Evolutionary conservation across 2,113 vertebrate species (phyloP), one percentile per base, ranked within the genome.

Genomic region (Orientallactaga bullata): DNA sequence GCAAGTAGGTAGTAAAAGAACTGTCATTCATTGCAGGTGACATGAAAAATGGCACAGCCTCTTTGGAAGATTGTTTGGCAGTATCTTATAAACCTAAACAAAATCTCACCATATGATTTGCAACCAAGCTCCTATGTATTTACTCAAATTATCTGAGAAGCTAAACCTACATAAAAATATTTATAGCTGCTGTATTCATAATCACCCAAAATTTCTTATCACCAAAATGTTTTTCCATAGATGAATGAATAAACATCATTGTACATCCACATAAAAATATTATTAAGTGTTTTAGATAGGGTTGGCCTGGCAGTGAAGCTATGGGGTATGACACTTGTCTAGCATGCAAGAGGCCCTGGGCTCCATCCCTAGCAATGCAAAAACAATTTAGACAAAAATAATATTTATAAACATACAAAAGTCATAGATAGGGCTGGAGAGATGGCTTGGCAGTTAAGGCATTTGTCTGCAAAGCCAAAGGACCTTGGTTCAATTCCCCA

Each of bases 41-140:
- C 32, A 92, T 77, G 77, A 18, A 58, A 85, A 82, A 28, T 83
- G 5, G 26, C 72, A 9, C 21, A 87, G 42, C 15, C 32, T 73
- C 68, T 81, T 32, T 81, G 32, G 7, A 89, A 74, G 39, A 61
- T 16, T 63, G 3, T 72, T 83, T 69, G 55, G 13, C 35, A 24
- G 6, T 87, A 86, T 66, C 79, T 65, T 84, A 58, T n/a, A 91
- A 91, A 91, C 32, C 60, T 76, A 76, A 83, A 55, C 71, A 84
- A 76, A 91, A 76, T 37, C 12, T 76, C 47, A 13, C 42, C 28
- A 55, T 61, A 88, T 32, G 21, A 83, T 72, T 63, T n/a, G 77
- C 32, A 71, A 72, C 77, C 24, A 47, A 32, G 1, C 20, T 76
- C 4, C 32, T 78, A 15, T 7, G 15, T 83, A 83, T 61, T 78